Base-by-base conservation (phyloP, 2,888 invertebrate genomes). In the Melanostoma scalare region DNA sequence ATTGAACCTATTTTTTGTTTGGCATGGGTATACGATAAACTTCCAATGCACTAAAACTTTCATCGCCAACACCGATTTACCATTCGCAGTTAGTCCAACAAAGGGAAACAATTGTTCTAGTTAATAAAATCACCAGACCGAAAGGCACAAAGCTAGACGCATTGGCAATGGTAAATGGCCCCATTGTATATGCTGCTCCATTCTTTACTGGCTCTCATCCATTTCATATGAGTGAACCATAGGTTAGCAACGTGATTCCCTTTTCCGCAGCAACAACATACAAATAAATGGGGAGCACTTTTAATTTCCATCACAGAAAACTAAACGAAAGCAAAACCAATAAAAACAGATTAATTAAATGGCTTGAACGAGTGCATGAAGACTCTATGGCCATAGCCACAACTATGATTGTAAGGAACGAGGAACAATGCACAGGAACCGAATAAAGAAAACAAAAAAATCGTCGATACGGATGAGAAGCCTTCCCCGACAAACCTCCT, bases 401-500 rank as follows among this genome's bases (percentile, higher is more conserved):
- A 35, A 10, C 6, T 31, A 4, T 42, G n/a, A 36, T 20, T 46
- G 48, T 36, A 58, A 52, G 33, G 10, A 55, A 38, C 9, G 48
- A 9, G 5, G 33, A 36, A 55, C 31, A 61, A 8, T 61, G 60
- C 9, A 38, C 38, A 20, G 48, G 2, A 46, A 35, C 8, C 9
- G 6, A 48, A 20, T 31, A 50, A 60, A 42, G 20, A 5, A 71
- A 10, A 30, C 33, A n/a, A 10, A n/a, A 48, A 20, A 9, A 53
- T 72, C 48, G 53, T 8, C 36, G 63, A 53, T 65, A 35, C 56
- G 68, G 68, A 72, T 78, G 71, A 84, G 69, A 38, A 78, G 63
- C 65, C 55, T 56, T 87, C 87, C 78, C 87, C 90, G 89, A 90
- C 88, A 89, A 89, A 90, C 90, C 90, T 90, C 90, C 90, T 90